Conservation (phyloP, 1,140 invertebrate species). For the Drosophila paulistorum region DNA sequence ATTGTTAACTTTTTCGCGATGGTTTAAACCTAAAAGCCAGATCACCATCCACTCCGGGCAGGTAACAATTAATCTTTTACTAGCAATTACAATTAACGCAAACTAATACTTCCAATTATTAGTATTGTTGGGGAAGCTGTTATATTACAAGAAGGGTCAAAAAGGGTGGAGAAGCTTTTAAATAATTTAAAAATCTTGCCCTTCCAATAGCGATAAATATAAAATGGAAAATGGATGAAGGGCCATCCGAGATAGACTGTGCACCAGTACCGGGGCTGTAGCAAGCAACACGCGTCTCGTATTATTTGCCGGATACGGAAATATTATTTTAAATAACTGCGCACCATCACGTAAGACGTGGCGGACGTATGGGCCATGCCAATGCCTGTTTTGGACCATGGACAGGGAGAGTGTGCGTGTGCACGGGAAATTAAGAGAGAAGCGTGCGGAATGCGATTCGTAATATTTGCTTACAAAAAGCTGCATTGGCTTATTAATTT, state of each 20-base stretch:
- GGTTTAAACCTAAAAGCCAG: not conserved
- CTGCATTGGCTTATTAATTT: constrained; percentile 52
- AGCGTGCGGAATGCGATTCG: constrained; percentile 73
- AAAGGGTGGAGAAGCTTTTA: not conserved
- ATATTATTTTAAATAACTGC: constrained; percentile 78
- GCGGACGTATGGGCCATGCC: constrained; percentile 20
- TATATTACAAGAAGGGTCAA: not conserved
- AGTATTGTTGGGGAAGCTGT: no score
- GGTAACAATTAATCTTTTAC: not conserved
- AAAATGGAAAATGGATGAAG: not conserved
- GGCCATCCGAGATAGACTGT: not conserved
- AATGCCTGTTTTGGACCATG: constrained; percentile 10
- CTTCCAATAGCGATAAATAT: not conserved
- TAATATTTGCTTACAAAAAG: constrained; percentile 65
- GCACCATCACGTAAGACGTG: constrained; percentile 44
- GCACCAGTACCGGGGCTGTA: constrained; percentile 10
- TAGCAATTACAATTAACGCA: no score
- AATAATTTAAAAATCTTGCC: not conserved
- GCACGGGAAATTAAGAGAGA: constrained; percentile 77
- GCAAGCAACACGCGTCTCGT: constrained; percentile 60
- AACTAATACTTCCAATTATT: no score
- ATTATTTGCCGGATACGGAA: constrained; percentile 76
- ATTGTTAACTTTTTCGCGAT: not conserved
- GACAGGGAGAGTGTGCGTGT: constrained; percentile 56
- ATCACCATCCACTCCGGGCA: no score